These are phyloP conservation scores for Stomatorhinus walkeri DNA, from an alignment of 2,797 vertebrate genomes.

Conservation along the genomic window DNA sequence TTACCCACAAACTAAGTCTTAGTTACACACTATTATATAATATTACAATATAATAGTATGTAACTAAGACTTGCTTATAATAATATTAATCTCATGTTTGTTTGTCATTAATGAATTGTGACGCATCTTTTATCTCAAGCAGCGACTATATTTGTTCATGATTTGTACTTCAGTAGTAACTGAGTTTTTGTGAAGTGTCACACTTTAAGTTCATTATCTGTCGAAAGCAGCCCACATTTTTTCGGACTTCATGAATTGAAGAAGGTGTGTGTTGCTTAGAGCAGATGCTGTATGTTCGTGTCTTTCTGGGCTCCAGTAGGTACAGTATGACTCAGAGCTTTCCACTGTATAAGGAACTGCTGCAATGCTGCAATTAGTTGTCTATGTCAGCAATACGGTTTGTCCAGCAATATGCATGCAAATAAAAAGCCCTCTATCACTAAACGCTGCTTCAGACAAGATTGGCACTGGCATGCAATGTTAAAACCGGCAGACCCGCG, in stretches of 20 bases:
- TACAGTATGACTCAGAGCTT: slow-evolving; percentile 10
- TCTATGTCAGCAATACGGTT: neutral
- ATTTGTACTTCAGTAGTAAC: neutral
- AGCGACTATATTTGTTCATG: neutral
- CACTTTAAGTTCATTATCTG: neutral
- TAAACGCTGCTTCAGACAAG: neutral
- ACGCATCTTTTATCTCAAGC: neutral
- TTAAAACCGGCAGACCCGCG: neutral
- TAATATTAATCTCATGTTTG: neutral
- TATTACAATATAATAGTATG: too few relatives aligned
- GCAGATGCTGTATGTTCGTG: neutral
- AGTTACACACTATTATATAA: neutral
- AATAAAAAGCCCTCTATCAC: neutral
- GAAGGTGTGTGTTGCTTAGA: neutral
- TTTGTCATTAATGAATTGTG: neutral
- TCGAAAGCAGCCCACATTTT: neutral
- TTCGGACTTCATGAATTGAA: neutral
- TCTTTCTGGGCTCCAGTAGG: neutral
- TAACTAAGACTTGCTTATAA: too few relatives aligned
- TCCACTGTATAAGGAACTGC: slow-evolving; percentile 29
- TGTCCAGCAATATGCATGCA: neutral
- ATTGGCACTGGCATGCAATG: neutral
- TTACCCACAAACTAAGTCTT: neutral
- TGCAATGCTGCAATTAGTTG: slow-evolving; percentile 27
- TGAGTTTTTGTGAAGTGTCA: neutral